phyloP scores from a whole-genome alignment of 2,113 vertebrate species.

The Lepus europaeus region DNA sequence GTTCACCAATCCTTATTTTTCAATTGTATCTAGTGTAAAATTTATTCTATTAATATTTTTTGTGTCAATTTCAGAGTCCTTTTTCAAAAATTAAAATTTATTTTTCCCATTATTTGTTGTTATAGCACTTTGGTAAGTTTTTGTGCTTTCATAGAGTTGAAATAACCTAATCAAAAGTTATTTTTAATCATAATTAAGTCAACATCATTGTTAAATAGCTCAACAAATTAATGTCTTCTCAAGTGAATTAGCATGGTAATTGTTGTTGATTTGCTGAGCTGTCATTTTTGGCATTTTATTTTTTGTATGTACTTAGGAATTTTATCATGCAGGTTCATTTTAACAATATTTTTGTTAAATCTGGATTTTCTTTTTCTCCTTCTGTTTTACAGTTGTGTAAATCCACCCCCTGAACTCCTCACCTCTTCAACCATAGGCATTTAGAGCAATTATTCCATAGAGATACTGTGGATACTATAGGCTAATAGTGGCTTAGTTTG shows the following conservation, averaged over 20 bases:
- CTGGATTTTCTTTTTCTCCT: background rate
- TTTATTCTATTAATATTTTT: background rate
- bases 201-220: background rate
- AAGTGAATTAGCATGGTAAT: constrained; percentile 23
- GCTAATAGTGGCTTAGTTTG: background rate
- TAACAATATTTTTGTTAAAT: background rate
- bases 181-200: background rate
- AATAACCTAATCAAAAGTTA: background rate
- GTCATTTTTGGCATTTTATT: background rate
- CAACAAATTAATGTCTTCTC: constrained; percentile 40
- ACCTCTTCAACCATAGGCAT: background rate
- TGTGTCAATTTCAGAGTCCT: background rate
- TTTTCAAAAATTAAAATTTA: constrained; percentile 13
- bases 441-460: background rate
- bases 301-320: background rate
- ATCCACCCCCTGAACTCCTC: background rate
- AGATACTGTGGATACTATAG: too few relatives aligned
- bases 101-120: background rate
- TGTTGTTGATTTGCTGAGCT: constrained; percentile 19
- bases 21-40: background rate
- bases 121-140: background rate
- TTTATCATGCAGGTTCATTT: background rate
- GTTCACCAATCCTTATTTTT: background rate
- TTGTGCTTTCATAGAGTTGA: constrained; percentile 38
- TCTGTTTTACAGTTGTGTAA: background rate